A percentile compares a stretch with the other conserved stretches of the same genome.
Conservation (phyloP, 2,888 invertebrate genomes). For the Trachelus iudaicus region DNA sequence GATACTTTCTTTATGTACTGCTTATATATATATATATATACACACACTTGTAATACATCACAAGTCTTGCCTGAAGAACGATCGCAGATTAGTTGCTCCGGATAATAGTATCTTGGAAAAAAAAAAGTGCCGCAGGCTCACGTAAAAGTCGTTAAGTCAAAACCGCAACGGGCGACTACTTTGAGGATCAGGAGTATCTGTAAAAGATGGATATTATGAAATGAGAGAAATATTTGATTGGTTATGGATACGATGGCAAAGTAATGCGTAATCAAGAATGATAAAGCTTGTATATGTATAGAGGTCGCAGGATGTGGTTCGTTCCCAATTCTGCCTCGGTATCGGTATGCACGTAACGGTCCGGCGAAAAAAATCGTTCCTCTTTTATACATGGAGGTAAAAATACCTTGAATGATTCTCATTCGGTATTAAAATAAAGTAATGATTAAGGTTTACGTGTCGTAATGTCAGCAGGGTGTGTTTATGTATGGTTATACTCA, state of each 20-base stretch:
- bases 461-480: not conserved
- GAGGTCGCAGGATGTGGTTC: not conserved
- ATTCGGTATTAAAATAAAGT: not conserved
- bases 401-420: not conserved
- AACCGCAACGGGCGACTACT: not conserved
- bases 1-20: too few species aligned
- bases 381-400: not conserved
- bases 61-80: not conserved
- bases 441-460: not conserved
- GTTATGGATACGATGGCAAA: not conserved
- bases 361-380: not conserved
- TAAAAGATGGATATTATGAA: not conserved
- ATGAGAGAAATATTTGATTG: not conserved
- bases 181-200: not conserved
- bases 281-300: not conserved
- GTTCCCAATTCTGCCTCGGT: not conserved
- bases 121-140: not conserved
- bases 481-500: not conserved
- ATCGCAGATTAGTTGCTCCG: not conserved
- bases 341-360: not conserved
- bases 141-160: not conserved
- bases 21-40: too few species aligned
- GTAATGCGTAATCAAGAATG: not conserved
- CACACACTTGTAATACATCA: not conserved
- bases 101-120: not conserved